Base-by-base conservation (phyloP, 1,140 invertebrate genomes). In the Telenomus remus region DNA sequence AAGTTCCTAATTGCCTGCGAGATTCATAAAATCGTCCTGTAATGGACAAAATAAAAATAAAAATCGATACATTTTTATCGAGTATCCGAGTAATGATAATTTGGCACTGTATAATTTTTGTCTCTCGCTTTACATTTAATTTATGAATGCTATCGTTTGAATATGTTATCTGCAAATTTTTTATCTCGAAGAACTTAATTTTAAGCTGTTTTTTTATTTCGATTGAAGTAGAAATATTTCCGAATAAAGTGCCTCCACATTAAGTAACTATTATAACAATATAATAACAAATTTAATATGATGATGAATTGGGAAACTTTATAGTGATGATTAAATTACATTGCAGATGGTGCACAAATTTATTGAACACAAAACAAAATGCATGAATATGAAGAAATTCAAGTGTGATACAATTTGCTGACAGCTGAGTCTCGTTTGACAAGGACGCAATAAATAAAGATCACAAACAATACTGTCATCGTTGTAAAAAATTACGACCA, bases 1-100 rank as follows among this genome's bases (percentile, higher is more conserved):
- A 75, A 68, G 71, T 75, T 63, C 53, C 64, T 75, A 75, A 75
- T 75, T 75, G 64, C 63, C 37, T 37, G 48, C 57, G 48, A 68
- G 46, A 74, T 74, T 57, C 57, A 54, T 63, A 63, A 68, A 63
- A 68, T 50, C 13, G 51, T n/a, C 13, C 55, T 49, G 55, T 46
- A 61, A 73, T 49, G 44, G 35, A 37, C 55, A 56, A n/a, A n/a
- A n/a, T n/a, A n/a, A n/a, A n/a, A n/a, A n/a, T n/a, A n/a, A n/a
- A n/a, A n/a, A n/a, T n/a, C n/a, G 63, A 66, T 68, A 74, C 60
- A 55, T 66, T 53, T 74, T 68, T 66, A 68, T 74, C 69, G 48
- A 35, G 42, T 8, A 9, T 9, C 19, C 19, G 19, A 27, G 1
- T 39, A n/a, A 39, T 39, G 48, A 69, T 69, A 59, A 60, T 54